Evolutionary conservation across 2,888 invertebrate species (phyloP), one percentile per base, ranked within the genome.

Genomic region (Diloba caeruleocephala): DNA sequence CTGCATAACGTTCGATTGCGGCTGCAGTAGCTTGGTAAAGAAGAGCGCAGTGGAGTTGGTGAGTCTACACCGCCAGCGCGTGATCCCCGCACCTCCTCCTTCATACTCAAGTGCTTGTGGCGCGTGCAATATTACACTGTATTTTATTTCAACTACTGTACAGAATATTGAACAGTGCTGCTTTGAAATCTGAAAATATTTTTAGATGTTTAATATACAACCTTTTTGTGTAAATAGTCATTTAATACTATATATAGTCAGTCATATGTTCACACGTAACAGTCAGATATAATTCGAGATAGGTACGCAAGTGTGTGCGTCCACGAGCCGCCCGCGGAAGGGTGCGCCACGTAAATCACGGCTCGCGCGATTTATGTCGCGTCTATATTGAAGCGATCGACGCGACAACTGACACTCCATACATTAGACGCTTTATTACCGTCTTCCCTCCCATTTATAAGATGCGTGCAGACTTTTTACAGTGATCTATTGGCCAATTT

Each of bases 351-450:
- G 29, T 69, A 64, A 69, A 69, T 64, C 64, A 37, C 43, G 34
- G 14, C 12, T 1, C 37, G 13, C 13, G 48, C 59, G 71, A 70
- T 70, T 65, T 66, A 70, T 44, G 63, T 49, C 41, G 19, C 63
- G 29, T 23, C 63, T 37, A 67, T 68, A 64, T 68, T 64, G 59
- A 38, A 21, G 39, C 70, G 50, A 66, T 70, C 43, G 71, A 42
- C 65, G 57, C 52, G 52, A 12, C 64, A 25, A 17, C 45, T 51
- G 64, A 57, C 66, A 59, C 71, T 50, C 59, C 54, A 70, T 54
- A 37, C 37, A 50, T 70, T 46, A 59, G 23, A 41, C 65, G 70
- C 66, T 70, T 45, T 54, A 66, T 66, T 70, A 65, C 61, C 52
- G 49, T 17, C 57, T 23, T 37, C 69, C 45, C 69, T 29, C 32